Evolutionary conservation across 2,113 vertebrate species (phyloP).

Genomic region (Cygnus buccinator): DNA sequence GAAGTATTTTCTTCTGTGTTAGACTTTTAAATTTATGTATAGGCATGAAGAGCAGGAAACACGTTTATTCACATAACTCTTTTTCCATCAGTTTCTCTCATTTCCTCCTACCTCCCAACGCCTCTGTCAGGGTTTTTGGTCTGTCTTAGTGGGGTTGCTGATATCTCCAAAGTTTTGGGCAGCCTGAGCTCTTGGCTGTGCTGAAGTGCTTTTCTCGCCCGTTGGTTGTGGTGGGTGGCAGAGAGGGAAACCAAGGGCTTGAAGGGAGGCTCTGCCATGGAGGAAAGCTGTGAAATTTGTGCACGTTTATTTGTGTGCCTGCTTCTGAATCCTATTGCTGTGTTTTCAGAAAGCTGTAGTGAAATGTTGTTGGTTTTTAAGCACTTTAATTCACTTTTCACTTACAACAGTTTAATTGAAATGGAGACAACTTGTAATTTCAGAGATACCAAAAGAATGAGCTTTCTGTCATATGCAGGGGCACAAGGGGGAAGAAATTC

Average conservation of each 20-base stretch:
- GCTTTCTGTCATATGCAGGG: neutral
- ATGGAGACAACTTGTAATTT: neutral
- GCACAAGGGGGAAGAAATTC: neutral
- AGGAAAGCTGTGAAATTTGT: neutral
- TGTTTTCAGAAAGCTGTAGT: neutral
- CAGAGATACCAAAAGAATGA: neutral
- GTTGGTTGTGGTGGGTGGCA: neutral
- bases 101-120: neutral
- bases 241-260: neutral
- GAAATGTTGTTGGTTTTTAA: neutral
- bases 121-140: neutral
- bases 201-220: neutral
- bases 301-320: neutral
- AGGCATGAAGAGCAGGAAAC: conserved; percentile 1
- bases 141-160: neutral
- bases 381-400: conserved; percentile 9
- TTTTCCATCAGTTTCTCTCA: conserved; percentile 1
- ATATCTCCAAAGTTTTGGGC: neutral
- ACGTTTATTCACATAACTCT: neutral
- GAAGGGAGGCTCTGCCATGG: neutral
- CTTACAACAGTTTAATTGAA: neutral
- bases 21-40: neutral
- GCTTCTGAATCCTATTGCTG: neutral
- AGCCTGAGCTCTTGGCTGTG: neutral
- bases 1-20: neutral